These are phyloP conservation scores for Chionodraco myersi DNA, from an alignment of 2,113 vertebrate genomes.

Conservation along the genomic window DNA sequence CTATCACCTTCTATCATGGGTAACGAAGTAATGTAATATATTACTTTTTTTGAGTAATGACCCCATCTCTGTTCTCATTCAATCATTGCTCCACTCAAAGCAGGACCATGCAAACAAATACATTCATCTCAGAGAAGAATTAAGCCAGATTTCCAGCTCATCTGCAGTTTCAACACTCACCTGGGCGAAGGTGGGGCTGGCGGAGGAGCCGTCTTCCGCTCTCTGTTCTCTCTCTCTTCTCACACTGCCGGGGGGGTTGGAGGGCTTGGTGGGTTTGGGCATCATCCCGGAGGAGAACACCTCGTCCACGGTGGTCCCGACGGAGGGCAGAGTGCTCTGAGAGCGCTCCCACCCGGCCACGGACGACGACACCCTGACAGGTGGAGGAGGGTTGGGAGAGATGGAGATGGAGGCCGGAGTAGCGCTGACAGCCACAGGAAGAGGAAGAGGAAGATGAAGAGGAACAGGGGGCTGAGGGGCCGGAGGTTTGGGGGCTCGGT, in stretches of 20 bases:
- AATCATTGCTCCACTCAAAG: no score
- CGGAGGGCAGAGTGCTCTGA: conserved; percentile 81
- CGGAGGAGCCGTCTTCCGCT: conserved; percentile 63
- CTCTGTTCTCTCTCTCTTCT: conserved; percentile 64
- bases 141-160: no score
- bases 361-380: conserved; percentile 66
- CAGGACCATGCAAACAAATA: no score
- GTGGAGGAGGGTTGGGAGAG: conserved; percentile 60
- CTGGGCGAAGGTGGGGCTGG: conserved; percentile 85
- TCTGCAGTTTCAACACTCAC: conserved; percentile 71
- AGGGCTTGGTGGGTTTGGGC: conserved; percentile 46
- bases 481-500: conserved; percentile 77
- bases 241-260: conserved; percentile 23
- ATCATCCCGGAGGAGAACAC: conserved; percentile 79
- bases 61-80: no score
- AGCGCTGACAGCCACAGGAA: conserved; percentile 68
- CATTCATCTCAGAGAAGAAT: no score
- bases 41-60: no score
- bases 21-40: no score
- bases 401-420: conserved; percentile 78
- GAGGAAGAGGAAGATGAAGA: no score
- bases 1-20: no score
- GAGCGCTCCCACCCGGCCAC: conserved; percentile 85
- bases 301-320: conserved; percentile 81
- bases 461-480: conserved; percentile 79